Percentiles rank a stretch among this genome's conserved stretches.
Evolutionary conservation across 1,140 invertebrate genomes (phyloP).

Genomic region (Heterodera schachtii): DNA sequence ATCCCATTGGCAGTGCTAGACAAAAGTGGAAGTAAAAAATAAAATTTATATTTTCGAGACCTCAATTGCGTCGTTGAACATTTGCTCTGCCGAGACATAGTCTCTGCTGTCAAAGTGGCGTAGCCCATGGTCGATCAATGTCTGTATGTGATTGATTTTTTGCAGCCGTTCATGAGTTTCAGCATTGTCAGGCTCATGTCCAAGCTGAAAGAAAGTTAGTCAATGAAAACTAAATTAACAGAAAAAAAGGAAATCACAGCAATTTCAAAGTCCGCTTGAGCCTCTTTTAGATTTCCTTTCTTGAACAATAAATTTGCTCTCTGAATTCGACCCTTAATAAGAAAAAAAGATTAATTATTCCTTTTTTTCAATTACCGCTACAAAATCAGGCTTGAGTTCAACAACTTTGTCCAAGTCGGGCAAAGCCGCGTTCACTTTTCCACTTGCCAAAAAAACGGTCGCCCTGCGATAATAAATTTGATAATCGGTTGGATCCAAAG

Average conservation of each 20-base stretch:
- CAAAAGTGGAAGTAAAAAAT: background rate
- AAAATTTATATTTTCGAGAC: conserved; percentile 40
- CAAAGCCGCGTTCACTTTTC: conserved; percentile 90
- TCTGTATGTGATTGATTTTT: conserved; percentile 73
- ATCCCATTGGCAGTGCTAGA: conserved; percentile 80
- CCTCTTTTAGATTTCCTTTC: conserved; percentile 74
- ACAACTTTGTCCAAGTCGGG: conserved; percentile 88
- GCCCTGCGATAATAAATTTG: conserved; percentile 81
- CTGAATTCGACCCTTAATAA: conserved; percentile 77
- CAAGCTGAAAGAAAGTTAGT: conserved; percentile 70
- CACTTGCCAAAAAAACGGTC: conserved; percentile 74
- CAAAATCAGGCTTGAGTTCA: conserved; percentile 91
- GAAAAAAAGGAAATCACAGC: conserved; percentile 73
- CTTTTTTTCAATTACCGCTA: conserved; percentile 70
- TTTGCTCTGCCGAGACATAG: conserved; percentile 74
- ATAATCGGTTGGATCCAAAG: conserved; percentile 93
- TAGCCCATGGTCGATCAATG: conserved; percentile 75
- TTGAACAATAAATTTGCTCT: conserved; percentile 76
- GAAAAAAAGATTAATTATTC: conserved; percentile 34
- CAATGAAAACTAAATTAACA: background rate
- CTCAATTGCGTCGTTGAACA: conserved; percentile 79
- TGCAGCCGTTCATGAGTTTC: conserved; percentile 75
- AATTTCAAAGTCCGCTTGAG: conserved; percentile 75
- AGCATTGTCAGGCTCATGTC: conserved; percentile 76
- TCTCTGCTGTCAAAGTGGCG: conserved; percentile 74